Evolutionary conservation across 2,797 vertebrate genomes (phyloP).

Genomic region (Taenioides sp.): DNA sequence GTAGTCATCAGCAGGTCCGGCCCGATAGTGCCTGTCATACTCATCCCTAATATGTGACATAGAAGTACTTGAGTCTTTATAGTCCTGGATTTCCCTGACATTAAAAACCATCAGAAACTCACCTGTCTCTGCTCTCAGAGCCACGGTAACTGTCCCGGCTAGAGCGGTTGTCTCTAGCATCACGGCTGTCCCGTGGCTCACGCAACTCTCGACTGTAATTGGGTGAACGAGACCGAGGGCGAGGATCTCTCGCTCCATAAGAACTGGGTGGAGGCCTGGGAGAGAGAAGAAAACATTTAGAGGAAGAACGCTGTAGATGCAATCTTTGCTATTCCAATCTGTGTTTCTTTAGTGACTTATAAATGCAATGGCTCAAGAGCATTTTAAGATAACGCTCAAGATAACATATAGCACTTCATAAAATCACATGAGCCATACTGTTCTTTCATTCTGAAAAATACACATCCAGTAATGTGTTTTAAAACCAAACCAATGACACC

Average conservation of each 20-base stretch:
- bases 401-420: not conserved
- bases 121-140: constrained; percentile 77
- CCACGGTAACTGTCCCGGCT: constrained; percentile 66
- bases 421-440: not conserved
- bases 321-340: not conserved
- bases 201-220: constrained; percentile 60
- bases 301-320: constrained; percentile 1
- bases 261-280: constrained; percentile 64
- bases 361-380: not conserved
- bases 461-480: not conserved
- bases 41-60: constrained; percentile 79
- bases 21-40: constrained; percentile 83
- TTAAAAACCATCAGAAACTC: not conserved
- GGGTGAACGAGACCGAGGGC: constrained; percentile 77
- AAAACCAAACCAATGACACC: not conserved
- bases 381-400: not conserved
- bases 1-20: constrained; percentile 76
- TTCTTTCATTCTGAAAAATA: not conserved
- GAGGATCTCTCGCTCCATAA: constrained; percentile 73
- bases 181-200: constrained; percentile 81
- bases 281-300: constrained; percentile 27
- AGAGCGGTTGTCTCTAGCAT: constrained; percentile 53
- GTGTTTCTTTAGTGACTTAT: not conserved
- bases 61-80: not conserved
- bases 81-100: not conserved